phyloP scores from a whole-genome alignment of 2,888 invertebrate species.

The Thymelicus lineola region DNA sequence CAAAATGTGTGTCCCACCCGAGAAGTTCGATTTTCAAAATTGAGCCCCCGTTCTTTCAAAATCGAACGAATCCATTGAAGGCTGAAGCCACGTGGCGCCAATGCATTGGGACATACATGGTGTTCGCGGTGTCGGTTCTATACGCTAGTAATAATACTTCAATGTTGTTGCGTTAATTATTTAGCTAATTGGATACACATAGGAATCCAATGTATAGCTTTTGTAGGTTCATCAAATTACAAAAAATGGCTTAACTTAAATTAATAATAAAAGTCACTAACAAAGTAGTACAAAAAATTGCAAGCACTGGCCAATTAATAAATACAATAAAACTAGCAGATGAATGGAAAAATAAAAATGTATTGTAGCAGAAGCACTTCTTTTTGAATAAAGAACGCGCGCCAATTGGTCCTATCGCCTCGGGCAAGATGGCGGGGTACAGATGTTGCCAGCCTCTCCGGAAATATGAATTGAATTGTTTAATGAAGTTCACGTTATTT shows the following conservation, averaged over 20 bases:
- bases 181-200: too few relatives aligned
- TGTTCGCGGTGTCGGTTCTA: too few relatives aligned
- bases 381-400: constrained; percentile 73
- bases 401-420: constrained; percentile 75
- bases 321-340: constrained; percentile 61
- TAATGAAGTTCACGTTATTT: constrained; percentile 59
- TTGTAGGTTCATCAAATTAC: neutral
- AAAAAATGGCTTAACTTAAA: neutral
- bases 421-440: constrained; percentile 79
- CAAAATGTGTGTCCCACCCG: too few relatives aligned
- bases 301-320: constrained; percentile 62
- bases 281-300: constrained; percentile 40
- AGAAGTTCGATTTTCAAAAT: too few relatives aligned
- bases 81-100: too few relatives aligned
- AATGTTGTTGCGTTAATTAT: too few relatives aligned
- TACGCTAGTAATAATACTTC: too few relatives aligned
- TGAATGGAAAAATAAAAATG: constrained; percentile 64
- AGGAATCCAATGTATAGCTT: too few relatives aligned
- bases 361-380: constrained; percentile 63
- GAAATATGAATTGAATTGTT: constrained; percentile 77
- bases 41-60: too few relatives aligned
- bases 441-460: constrained; percentile 71
- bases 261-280: neutral
- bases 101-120: too few relatives aligned
- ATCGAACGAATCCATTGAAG: too few relatives aligned